Evolutionary conservation across 2,888 invertebrate genomes (phyloP).

Genomic region (Willowsia nigromaculata): DNA sequence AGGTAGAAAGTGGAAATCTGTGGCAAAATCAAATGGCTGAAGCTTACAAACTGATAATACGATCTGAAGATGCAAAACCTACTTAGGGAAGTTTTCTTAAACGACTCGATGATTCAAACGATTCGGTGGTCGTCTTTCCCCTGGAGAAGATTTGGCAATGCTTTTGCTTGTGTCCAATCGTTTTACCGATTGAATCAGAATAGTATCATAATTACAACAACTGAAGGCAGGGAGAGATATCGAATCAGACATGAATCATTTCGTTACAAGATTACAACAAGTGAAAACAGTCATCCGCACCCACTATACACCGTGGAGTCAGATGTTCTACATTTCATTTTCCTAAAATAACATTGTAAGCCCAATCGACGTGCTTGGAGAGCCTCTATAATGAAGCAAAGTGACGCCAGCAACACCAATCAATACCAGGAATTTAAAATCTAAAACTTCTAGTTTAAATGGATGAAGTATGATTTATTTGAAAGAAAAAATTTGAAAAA

Average conservation of each 20-base stretch:
- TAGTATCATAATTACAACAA: slow-evolving; percentile 57
- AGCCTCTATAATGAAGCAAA: slow-evolving; percentile 30
- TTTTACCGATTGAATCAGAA: slow-evolving; percentile 34
- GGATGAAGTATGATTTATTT: not conserved
- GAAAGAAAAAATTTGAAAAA: not conserved
- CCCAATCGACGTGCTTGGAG: slow-evolving; percentile 25
- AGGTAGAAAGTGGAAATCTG: slow-evolving; percentile 66
- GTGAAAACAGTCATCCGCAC: slow-evolving; percentile 35
- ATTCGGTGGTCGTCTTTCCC: slow-evolving; percentile 73
- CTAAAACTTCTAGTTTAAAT: slow-evolving; percentile 13
- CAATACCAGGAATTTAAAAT: not conserved
- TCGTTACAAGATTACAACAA: slow-evolving; percentile 52
- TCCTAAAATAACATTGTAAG: slow-evolving; percentile 31
- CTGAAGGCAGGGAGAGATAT: slow-evolving; percentile 54
- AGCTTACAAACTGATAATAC: slow-evolving; percentile 27
- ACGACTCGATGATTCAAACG: slow-evolving; percentile 69
- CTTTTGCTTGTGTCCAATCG: slow-evolving; percentile 59
- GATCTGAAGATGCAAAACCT: slow-evolving; percentile 49
- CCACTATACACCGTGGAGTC: not conserved
- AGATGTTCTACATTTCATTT: slow-evolving; percentile 45
- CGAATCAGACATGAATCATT: slow-evolving; percentile 60
- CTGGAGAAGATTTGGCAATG: slow-evolving; percentile 54
- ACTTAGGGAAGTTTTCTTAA: slow-evolving; percentile 53
- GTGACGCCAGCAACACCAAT: slow-evolving; percentile 14
- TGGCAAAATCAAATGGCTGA: slow-evolving; percentile 69